Evolutionary conservation across 2,888 invertebrate species (phyloP), one percentile per base, ranked within the genome.

Genomic region (Rhamphomyia laevipes): DNA sequence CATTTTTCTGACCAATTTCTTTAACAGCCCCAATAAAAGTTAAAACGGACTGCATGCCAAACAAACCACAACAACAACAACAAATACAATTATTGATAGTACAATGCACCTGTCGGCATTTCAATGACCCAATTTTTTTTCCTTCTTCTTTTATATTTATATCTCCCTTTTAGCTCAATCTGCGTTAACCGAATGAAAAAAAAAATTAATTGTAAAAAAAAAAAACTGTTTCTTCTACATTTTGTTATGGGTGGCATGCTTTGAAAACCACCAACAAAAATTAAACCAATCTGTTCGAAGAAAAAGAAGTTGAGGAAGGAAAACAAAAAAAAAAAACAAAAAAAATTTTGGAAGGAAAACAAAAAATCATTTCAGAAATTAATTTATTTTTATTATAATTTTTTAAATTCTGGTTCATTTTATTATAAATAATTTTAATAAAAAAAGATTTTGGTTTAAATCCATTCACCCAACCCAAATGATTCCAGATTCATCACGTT

Each of bases 81-180:
- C 23, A 27, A 27, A 27, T n/a, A n/a, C n/a, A n/a, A 27, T 7
- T 27, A 27, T 27, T 27, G 5, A n/a, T n/a, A 35, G 35, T 35
- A 35, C 35, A 42, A 23, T 45, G 45, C 45, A 45, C 45, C 45
- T 45, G 45, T 45, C 38, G 45, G 23, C 21, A 38, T 45, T 45
- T 45, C 45, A 45, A 45, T 45, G 45, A 45, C 45, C 45, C 16
- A 45, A 45, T 45, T 45, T 45, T 45, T n/a, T 31, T 17, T 13
- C 13, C 4, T 23, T 41, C 4, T 38, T n/a, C n/a, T n/a, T n/a
- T n/a, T n/a, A n/a, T n/a, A n/a, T n/a, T 37, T 35, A 37, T 37
- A 37, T 15, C n/a, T 37, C 9, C 15, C 9, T 15, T 37, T 37
- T 15, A 1, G 35, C 15, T 37, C 16, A 37, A 16, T 37, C 37